Conservation (phyloP, 2,888 invertebrate genomes). For the Zygothrica quintamaculata region DNA sequence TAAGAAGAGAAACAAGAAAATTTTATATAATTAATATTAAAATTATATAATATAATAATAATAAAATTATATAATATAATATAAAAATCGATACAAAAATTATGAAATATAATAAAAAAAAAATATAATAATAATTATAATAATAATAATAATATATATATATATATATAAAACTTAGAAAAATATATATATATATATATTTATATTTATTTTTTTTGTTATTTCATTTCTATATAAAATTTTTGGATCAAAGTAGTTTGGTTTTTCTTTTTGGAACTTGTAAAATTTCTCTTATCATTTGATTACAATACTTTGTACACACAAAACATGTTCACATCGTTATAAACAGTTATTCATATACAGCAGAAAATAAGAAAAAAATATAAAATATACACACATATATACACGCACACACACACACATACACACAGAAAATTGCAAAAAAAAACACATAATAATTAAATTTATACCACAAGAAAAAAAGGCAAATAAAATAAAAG, state of each 20-base stretch:
- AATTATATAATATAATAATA: conserved; percentile 1
- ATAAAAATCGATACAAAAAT: not conserved
- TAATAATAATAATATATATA: too few species aligned
- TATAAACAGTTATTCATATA: too few species aligned
- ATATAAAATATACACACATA: too few species aligned
- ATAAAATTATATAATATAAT: not conserved
- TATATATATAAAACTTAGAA: too few species aligned
- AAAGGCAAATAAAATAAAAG: too few species aligned
- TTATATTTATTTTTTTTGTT: too few species aligned
- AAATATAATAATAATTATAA: not conserved
- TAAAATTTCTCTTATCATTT: not conserved
- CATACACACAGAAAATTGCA: conserved; percentile 1
- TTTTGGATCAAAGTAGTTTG: too few species aligned
- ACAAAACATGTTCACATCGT: conserved; percentile 9
- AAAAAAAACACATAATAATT: conserved; percentile 4
- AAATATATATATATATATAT: too few species aligned
- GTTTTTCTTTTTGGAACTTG: too few species aligned
- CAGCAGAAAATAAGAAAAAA: too few species aligned
- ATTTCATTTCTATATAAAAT: too few species aligned
- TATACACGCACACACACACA: not conserved
- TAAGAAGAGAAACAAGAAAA: conserved; percentile 6
- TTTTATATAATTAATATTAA: not conserved
- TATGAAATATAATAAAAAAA: not conserved
- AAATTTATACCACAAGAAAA: too few species aligned
- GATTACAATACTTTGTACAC: conserved; percentile 6